These are phyloP conservation scores for Enteromius viviparus DNA, from an alignment of 2,797 vertebrate species.

Conservation along the genomic window DNA sequence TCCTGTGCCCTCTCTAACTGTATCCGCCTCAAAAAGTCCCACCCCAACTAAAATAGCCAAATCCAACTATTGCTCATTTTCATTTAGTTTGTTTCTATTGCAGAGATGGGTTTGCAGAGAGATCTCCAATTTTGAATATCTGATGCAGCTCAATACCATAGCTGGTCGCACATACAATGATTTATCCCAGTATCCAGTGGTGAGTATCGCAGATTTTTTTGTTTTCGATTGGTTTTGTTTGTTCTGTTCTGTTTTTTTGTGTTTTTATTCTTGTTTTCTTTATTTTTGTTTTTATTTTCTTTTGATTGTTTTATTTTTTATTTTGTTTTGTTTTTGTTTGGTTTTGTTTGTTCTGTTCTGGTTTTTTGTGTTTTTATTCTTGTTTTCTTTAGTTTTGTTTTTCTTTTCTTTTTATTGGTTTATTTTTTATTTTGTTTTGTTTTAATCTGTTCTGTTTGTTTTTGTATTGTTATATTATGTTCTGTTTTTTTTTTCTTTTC, in stretches of 20 bases:
- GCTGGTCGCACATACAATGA: slow-evolving; percentile 95
- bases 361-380: not conserved
- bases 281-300: no score
- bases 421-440: no score
- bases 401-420: no score
- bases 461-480: not conserved
- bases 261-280: not conserved
- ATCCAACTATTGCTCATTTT: not conserved
- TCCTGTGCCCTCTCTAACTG: not conserved
- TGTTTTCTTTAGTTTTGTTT: no score
- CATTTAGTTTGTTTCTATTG: not conserved
- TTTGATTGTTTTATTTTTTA: not conserved
- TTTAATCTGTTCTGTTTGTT: not conserved
- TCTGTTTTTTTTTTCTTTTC: not conserved
- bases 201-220: slow-evolving; percentile 69
- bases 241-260: not conserved
- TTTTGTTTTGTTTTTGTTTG: not conserved
- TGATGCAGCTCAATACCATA: slow-evolving; percentile 98
- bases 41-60: not conserved
- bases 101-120: slow-evolving; percentile 97
- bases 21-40: not conserved
- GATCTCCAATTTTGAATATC: slow-evolving; percentile 98
- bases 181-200: slow-evolving; percentile 97
- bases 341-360: not conserved
- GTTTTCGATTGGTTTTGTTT: no score